These are phyloP conservation scores for Nemotelus nigrinus DNA, from an alignment of 2,888 invertebrate genomes.

Conservation along the genomic window DNA sequence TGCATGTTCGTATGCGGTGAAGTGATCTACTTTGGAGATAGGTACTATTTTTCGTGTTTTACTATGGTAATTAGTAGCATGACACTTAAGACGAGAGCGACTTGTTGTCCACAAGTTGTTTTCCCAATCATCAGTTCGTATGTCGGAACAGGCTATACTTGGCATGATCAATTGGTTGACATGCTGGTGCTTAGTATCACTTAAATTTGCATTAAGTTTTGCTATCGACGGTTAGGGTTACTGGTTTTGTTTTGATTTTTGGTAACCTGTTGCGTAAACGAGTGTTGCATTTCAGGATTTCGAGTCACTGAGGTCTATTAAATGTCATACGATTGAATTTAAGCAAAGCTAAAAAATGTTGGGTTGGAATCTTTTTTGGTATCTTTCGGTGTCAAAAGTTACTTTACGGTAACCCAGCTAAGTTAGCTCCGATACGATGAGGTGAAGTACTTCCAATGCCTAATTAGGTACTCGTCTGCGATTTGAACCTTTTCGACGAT, in stretches of 20 bases:
- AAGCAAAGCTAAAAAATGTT: no score
- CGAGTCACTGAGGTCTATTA: no score
- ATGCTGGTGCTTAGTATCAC: constrained; percentile 36
- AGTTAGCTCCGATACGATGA: no score
- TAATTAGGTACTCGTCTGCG: no score
- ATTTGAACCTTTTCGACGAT: no score
- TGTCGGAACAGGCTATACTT: constrained; percentile 21
- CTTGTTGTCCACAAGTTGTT: constrained; percentile 29
- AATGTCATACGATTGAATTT: no score
- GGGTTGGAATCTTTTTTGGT: no score
- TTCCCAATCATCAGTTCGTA: not conserved
- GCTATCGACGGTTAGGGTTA: no score
- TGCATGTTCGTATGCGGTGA: constrained; percentile 7
- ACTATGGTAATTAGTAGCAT: constrained; percentile 42
- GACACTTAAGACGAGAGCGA: constrained; percentile 37
- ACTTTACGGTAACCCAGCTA: no score
- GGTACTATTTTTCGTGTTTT: constrained; percentile 25
- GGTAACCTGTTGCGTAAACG: not conserved
- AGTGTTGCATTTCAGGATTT: not conserved
- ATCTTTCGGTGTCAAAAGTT: no score
- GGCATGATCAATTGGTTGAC: constrained; percentile 37
- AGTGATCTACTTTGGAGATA: constrained; percentile 33
- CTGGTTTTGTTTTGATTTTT: not conserved
- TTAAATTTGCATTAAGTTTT: constrained; percentile 32
- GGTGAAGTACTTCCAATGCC: no score